Conservation (phyloP, 2,888 invertebrate genomes). For the Acheta domesticus region DNA sequence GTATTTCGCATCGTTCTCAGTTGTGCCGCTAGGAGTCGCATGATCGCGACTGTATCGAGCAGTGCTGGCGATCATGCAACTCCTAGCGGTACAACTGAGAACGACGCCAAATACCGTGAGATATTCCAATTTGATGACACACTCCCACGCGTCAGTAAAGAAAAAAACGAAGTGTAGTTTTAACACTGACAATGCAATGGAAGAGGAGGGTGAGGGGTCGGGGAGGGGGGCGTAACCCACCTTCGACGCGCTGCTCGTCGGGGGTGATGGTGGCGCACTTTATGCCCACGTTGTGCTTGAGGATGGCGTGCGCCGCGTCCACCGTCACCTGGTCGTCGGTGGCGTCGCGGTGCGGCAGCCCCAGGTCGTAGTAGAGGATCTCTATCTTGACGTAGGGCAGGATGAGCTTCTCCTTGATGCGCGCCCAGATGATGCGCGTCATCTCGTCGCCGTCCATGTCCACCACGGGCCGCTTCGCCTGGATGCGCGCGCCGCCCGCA, state of each 20-base stretch:
- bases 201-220: too few species aligned
- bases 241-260: conserved; percentile 81
- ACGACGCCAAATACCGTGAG: too few species aligned
- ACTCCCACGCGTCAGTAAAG: too few species aligned
- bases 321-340: conserved; percentile 83
- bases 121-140: too few species aligned
- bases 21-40: too few species aligned
- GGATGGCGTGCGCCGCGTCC: conserved; percentile 77
- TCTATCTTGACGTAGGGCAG: conserved; percentile 74
- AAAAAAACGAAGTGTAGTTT: too few species aligned
- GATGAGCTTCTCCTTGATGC: conserved; percentile 80
- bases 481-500: conserved; percentile 59
- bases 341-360: conserved; percentile 74
- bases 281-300: conserved; percentile 82
- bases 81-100: too few species aligned
- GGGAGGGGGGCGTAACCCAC: conserved; percentile 48
- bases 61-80: too few species aligned
- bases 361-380: conserved; percentile 79
- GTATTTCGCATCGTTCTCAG: too few species aligned
- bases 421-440: conserved; percentile 88
- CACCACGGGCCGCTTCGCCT: conserved; percentile 70
- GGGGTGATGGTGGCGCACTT: conserved; percentile 91
- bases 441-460: conserved; percentile 93
- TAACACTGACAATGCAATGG: too few species aligned
- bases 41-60: too few species aligned